Evolutionary conservation across 2,797 vertebrate genomes (phyloP), one percentile per base, ranked within the genome.

Genomic region (Onychomys arenicola): DNA sequence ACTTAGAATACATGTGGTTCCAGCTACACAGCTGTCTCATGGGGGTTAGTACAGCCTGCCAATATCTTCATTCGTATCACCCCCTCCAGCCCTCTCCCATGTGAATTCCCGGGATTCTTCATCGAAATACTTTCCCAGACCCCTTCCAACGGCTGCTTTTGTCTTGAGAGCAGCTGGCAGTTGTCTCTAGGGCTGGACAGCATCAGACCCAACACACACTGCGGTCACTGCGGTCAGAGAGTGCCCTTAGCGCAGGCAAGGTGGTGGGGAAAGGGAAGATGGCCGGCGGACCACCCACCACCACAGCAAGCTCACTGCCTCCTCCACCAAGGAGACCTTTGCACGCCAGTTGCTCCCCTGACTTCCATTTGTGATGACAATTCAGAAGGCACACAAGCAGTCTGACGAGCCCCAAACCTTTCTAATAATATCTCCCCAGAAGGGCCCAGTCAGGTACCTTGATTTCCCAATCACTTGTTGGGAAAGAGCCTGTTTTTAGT

Each of bases 41-140:
- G n/a, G 49, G 43, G 63, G 57, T 65, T 46, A 29, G 67, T 37
- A 73, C 57, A 46, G 88, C 34, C 77, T 61, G 88, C n/a, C 40
- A 27, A n/a, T 17, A 92, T 89, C 49, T 83, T 80, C 65, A 73
- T 52, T 59, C 65, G 0, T 11, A 17, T 32, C 63, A 71, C 29
- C 52, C 11, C 25, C 29, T 23, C 9, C 10, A 69, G 19, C 9
- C 69, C 84, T 69, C 59, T 65, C 59, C 43, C 46, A 57, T 65
- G 32, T 40, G 81, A 94, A 96, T 93, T 95, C 91, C 93, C 85
- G 92, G 89, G 61, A 95, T 97, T 97, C 95, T 95, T 97, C 49
- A 43, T 46, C 25, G 25, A 94, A 61, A 77, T 92, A 21, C 59
- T 96, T 96, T 46, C 94, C 90, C 90, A 93, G 84, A 87, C 59